Conservation (phyloP, 2,888 invertebrate genomes). For the Pristionchus maxplancki region DNA sequence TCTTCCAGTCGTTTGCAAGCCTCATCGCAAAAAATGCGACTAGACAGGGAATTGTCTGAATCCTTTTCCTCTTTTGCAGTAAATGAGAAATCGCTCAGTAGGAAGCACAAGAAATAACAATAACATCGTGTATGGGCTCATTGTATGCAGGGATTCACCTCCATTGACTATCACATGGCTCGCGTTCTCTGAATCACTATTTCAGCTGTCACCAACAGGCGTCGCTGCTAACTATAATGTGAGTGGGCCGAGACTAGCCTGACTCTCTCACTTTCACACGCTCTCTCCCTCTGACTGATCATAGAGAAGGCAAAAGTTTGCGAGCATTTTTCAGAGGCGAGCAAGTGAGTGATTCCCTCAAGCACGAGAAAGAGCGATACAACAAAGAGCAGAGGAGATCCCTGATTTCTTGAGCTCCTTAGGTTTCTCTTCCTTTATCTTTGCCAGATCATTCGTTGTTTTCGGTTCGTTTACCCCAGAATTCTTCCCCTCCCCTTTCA, state of each 20-base stretch:
- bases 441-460: neutral
- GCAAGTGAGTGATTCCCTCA: conserved; percentile 19
- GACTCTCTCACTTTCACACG: neutral
- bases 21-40: neutral
- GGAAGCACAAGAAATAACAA: no score
- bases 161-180: neutral
- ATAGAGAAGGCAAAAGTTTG: neutral
- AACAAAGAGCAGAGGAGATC: conserved; percentile 8
- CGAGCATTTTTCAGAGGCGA: neutral
- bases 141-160: no score
- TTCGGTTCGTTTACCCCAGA: neutral
- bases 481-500: neutral
- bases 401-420: no score
- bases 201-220: neutral
- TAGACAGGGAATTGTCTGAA: no score
- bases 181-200: neutral
- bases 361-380: neutral
- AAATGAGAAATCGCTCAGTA: no score
- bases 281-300: neutral
- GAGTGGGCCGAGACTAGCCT: neutral
- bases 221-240: neutral
- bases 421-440: neutral
- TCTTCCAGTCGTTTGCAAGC: neutral
- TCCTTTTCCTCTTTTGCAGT: neutral
- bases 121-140: no score